Evolutionary conservation across 2,888 invertebrate species (phyloP).

Genomic region (Conchocele bisecta): DNA sequence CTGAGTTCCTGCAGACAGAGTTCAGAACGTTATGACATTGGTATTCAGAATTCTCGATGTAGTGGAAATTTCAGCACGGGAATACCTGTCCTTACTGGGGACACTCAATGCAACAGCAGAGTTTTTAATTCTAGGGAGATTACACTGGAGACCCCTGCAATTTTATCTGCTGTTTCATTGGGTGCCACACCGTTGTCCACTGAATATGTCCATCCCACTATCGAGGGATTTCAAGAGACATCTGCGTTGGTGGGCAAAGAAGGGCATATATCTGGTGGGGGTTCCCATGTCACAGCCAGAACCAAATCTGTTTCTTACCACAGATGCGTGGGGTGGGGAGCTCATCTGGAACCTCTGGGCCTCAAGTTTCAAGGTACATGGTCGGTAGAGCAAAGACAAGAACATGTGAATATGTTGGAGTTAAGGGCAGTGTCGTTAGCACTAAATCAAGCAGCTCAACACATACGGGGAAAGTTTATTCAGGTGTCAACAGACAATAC

Average conservation of each 20-base stretch:
- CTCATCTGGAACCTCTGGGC: neutral
- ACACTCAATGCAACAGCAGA: conserved; percentile 17
- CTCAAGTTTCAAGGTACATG: neutral
- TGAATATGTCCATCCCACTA: neutral
- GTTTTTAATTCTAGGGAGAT: conserved; percentile 11
- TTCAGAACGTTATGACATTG: neutral
- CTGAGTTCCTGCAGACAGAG: neutral
- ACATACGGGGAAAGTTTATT: neutral
- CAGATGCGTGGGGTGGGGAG: conserved; percentile 36
- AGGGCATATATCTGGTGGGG: neutral
- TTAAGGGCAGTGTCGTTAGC: conserved; percentile 15
- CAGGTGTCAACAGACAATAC: conserved; percentile 16
- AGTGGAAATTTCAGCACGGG: conserved; percentile 1
- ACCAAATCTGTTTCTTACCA: neutral
- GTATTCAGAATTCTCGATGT: neutral
- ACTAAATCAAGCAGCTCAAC: neutral
- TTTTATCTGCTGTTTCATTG: conserved; percentile 11
- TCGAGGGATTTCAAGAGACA: neutral
- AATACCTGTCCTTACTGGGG: conserved; percentile 13
- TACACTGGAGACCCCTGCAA: conserved; percentile 27
- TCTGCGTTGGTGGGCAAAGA: conserved; percentile 11
- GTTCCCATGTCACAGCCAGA: neutral
- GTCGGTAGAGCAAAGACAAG: neutral
- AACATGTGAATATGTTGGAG: conserved; percentile 24
- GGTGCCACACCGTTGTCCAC: conserved; percentile 3